Conservation (phyloP, 2,888 invertebrate species). For the Phytoseiulus persimilis region DNA sequence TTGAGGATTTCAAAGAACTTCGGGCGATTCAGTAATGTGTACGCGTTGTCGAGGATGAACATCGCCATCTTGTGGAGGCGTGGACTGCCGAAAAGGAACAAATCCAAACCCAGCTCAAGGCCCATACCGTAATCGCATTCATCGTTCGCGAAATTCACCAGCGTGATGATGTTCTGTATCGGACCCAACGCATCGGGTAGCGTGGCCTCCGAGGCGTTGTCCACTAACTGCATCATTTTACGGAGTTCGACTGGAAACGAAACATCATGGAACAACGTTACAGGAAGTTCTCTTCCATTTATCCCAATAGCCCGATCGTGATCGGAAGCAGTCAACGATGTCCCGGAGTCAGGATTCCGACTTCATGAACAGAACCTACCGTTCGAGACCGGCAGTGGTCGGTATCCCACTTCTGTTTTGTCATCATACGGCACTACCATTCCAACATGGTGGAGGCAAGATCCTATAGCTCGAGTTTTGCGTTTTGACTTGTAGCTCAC, state of each 20-base stretch:
- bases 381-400: conserved; percentile 60
- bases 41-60: conserved; percentile 64
- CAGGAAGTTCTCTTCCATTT: too few species aligned
- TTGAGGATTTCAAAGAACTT: conserved; percentile 65
- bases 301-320: too few species aligned
- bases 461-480: conserved; percentile 8
- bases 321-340: too few species aligned
- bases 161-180: conserved; percentile 70
- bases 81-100: conserved; percentile 67
- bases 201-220: conserved; percentile 55
- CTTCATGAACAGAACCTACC: conserved; percentile 46
- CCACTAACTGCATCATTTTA: conserved; percentile 57
- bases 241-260: conserved; percentile 28
- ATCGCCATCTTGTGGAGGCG: conserved; percentile 61
- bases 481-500: conserved; percentile 34
- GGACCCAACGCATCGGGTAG: conserved; percentile 60
- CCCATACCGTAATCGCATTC: conserved; percentile 92
- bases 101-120: conserved; percentile 73
- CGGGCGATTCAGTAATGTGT: conserved; percentile 64
- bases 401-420: conserved; percentile 74
- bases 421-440: conserved; percentile 74
- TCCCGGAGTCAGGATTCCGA: neutral
- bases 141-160: conserved; percentile 79
- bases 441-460: conserved; percentile 57
- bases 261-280: too few species aligned